Evolutionary conservation across 2,113 vertebrate genomes (phyloP).

Genomic region (Zosterops japonicus): DNA sequence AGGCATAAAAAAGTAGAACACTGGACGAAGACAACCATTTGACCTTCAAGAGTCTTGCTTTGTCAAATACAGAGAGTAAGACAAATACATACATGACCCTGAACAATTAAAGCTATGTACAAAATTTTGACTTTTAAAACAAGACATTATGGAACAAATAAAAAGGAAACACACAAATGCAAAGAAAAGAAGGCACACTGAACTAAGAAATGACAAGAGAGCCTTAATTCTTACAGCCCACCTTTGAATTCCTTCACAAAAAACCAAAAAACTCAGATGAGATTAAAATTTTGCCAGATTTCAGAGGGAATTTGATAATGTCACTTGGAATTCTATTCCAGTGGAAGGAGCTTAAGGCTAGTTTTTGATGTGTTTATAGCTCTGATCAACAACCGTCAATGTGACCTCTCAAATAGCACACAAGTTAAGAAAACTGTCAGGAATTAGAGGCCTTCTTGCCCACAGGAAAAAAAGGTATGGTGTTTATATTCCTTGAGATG

Average conservation of each 20-base stretch:
- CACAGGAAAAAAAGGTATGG: conserved; percentile 5
- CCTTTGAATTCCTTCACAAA: conserved; percentile 57
- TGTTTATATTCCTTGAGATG: conserved; percentile 62
- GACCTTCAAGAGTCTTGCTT: conserved; percentile 70
- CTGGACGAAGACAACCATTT: conserved; percentile 70
- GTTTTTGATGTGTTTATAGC: conserved; percentile 31
- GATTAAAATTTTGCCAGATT: conserved; percentile 35
- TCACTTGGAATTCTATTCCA: conserved; percentile 46
- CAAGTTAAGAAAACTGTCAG: neutral
- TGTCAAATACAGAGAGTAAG: conserved; percentile 61
- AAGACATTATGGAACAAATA: conserved; percentile 47
- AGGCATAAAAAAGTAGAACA: conserved; percentile 64
- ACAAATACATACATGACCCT: conserved; percentile 43
- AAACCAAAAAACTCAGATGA: neutral
- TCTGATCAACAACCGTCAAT: neutral
- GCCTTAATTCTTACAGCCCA: conserved; percentile 50
- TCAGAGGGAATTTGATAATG: conserved; percentile 30
- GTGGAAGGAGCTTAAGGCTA: conserved; percentile 58
- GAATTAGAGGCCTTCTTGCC: conserved; percentile 31
- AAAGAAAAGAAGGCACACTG: conserved; percentile 48
- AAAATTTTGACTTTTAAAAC: conserved; percentile 62
- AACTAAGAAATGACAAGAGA: conserved; percentile 51
- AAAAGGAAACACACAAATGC: conserved; percentile 54
- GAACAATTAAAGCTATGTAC: conserved; percentile 73
- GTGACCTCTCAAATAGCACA: conserved; percentile 45